Evolutionary conservation across 2,113 vertebrate genomes (phyloP).

Genomic region (Sinosuthora webbiana): DNA sequence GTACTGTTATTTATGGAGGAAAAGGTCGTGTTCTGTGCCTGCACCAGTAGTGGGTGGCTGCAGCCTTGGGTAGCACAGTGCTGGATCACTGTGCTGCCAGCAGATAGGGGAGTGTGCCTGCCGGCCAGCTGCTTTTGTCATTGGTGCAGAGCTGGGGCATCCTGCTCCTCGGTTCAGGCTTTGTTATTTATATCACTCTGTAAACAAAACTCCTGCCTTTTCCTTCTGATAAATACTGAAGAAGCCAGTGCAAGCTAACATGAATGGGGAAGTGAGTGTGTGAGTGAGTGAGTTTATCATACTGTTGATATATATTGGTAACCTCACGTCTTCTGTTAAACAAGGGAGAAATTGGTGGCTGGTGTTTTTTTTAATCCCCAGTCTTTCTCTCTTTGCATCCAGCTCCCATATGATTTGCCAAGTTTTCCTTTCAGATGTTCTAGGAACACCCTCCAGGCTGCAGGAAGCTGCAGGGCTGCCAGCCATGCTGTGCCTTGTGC

Average conservation of each 20-base stretch:
- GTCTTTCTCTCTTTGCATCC: background rate
- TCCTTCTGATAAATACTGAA: constrained; percentile 20
- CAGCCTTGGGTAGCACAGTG: background rate
- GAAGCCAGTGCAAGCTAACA: background rate
- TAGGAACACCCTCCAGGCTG: background rate
- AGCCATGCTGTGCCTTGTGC: background rate
- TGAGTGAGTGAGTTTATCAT: background rate
- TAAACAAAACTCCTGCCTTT: constrained; percentile 46
- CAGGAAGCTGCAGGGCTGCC: background rate
- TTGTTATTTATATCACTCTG: constrained; percentile 42
- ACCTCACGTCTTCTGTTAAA: background rate
- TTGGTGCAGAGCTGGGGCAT: background rate
- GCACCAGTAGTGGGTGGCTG: background rate
- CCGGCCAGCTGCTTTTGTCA: constrained; percentile 7
- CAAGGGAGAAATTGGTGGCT: background rate
- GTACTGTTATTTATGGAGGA: constrained; percentile 40
- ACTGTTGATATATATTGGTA: background rate
- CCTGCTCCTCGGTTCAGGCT: background rate
- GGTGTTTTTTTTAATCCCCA: constrained; percentile 7
- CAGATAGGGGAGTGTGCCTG: background rate
- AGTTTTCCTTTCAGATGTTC: background rate
- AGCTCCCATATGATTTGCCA: background rate
- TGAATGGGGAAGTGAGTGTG: constrained; percentile 3
- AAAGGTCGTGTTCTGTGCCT: background rate
- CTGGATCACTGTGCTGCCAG: background rate